Percentiles rank a stretch among this genome's conserved stretches.
Conservation (phyloP, 2,888 invertebrate species). For the Nymphalis c-album region DNA sequence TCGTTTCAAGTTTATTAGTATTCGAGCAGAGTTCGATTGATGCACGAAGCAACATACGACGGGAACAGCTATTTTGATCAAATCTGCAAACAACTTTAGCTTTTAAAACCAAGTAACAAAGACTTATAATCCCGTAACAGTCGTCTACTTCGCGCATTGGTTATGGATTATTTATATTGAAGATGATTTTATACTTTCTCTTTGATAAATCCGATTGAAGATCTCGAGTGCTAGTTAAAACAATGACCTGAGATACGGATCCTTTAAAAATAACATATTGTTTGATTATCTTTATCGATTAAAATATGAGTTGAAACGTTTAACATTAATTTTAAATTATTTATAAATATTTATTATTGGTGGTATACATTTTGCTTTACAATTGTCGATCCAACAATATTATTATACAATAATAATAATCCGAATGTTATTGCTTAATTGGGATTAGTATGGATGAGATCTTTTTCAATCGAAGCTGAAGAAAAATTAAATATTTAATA, state of each 20-base stretch:
- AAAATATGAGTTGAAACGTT: not conserved
- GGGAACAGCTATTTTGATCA: conserved; percentile 34
- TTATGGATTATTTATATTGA: conserved; percentile 40
- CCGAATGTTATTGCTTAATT: too few relatives aligned
- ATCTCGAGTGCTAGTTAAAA: conserved; percentile 14
- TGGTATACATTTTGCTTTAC: too few relatives aligned
- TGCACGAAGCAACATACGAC: conserved; percentile 45
- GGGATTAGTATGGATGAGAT: too few relatives aligned
- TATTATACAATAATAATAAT: too few relatives aligned
- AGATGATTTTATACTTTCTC: conserved; percentile 34
- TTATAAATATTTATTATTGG: too few relatives aligned
- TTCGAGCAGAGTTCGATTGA: conserved; percentile 53
- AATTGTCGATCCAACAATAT: too few relatives aligned
- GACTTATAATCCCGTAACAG: not conserved
- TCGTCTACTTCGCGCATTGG: conserved; percentile 10
- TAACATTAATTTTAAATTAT: too few relatives aligned
- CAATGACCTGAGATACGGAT: conserved; percentile 18
- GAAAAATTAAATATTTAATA: too few relatives aligned
- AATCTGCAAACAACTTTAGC: conserved; percentile 9
- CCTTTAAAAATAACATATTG: conserved; percentile 6
- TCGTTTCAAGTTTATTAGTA: conserved; percentile 51
- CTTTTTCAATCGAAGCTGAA: too few relatives aligned
- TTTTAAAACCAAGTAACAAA: conserved; percentile 1
- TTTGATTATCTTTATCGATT: not conserved
- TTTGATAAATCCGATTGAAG: conserved; percentile 32